Conservation (phyloP, 2,888 invertebrate species). For the Catocala nupta region DNA sequence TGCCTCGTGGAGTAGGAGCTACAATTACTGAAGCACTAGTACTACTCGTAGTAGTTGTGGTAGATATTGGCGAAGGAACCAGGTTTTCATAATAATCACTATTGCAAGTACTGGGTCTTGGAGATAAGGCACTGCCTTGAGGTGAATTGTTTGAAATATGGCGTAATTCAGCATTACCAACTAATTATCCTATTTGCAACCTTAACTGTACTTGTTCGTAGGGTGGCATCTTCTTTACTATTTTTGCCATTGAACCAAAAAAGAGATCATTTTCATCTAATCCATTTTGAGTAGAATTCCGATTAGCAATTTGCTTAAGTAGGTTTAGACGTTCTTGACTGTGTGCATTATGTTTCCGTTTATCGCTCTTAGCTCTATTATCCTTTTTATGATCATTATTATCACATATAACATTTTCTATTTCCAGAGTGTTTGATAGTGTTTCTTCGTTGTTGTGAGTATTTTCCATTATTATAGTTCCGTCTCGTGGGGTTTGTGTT, state of each 20-base stretch:
- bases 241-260: conserved; percentile 58
- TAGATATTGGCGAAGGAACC: conserved; percentile 15
- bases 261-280: conserved; percentile 56
- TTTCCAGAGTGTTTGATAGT: not conserved
- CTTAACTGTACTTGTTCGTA: conserved; percentile 53
- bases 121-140: not conserved
- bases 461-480: not conserved
- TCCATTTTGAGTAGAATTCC: conserved; percentile 6
- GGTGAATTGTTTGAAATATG: conserved; percentile 18
- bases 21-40: not conserved
- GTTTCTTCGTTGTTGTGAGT: not conserved
- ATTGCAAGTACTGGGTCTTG: conserved; percentile 5
- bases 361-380: not conserved
- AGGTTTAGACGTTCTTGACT: not conserved
- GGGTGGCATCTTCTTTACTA: conserved; percentile 55
- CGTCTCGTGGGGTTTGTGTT: not conserved
- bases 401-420: not conserved
- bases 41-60: not conserved
- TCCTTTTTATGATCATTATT: not conserved
- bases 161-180: conserved; percentile 49
- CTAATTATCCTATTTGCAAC: conserved; percentile 50
- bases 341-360: not conserved
- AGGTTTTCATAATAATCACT: conserved; percentile 14
- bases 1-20: no score
- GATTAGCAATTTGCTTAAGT: conserved; percentile 3